These are phyloP conservation scores for Palythoa grandis DNA, from an alignment of 92 coral and sea anemone genomes.

Conservation along the genomic window DNA sequence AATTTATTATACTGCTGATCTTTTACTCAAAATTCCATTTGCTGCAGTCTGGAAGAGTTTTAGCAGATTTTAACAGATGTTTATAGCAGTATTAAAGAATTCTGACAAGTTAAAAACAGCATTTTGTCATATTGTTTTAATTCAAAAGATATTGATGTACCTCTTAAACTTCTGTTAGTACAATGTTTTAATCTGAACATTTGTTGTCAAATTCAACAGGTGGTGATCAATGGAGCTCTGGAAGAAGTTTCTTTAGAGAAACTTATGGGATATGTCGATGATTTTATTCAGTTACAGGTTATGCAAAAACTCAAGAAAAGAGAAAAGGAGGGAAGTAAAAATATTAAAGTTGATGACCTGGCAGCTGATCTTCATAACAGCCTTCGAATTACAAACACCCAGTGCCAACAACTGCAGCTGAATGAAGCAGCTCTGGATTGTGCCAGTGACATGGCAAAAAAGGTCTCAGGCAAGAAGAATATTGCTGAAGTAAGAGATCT, in stretches of 20 bases:
- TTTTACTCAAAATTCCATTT: no score
- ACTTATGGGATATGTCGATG: slow-evolving; percentile 83
- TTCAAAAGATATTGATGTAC: neutral
- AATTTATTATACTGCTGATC: no score
- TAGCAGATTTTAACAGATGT: no score
- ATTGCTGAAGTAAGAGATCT: slow-evolving; percentile 62
- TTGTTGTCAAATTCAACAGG: slow-evolving; percentile 49
- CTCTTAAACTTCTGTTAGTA: neutral
- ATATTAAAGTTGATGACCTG: slow-evolving; percentile 66
- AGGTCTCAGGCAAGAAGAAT: slow-evolving; percentile 55
- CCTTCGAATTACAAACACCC: slow-evolving; percentile 66
- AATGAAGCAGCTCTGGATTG: slow-evolving; percentile 54
- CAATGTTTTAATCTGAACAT: neutral
- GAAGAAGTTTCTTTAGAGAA: slow-evolving; percentile 91
- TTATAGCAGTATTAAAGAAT: neutral
- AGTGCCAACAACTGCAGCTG: slow-evolving; percentile 68
- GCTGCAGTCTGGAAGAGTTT: no score
- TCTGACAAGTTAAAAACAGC: neutral
- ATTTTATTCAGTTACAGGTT: slow-evolving; percentile 60
- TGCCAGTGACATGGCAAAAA: slow-evolving; percentile 63
- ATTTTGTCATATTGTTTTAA: no score
- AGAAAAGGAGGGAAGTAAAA: slow-evolving; percentile 22
- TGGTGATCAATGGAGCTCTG: slow-evolving; percentile 77
- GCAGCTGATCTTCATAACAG: slow-evolving; percentile 63
- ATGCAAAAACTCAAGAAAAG: slow-evolving; percentile 22